Evolutionary conservation across 1,140 invertebrate genomes (phyloP), one percentile per base, ranked within the genome.

Genomic region (Nebria ingens): DNA sequence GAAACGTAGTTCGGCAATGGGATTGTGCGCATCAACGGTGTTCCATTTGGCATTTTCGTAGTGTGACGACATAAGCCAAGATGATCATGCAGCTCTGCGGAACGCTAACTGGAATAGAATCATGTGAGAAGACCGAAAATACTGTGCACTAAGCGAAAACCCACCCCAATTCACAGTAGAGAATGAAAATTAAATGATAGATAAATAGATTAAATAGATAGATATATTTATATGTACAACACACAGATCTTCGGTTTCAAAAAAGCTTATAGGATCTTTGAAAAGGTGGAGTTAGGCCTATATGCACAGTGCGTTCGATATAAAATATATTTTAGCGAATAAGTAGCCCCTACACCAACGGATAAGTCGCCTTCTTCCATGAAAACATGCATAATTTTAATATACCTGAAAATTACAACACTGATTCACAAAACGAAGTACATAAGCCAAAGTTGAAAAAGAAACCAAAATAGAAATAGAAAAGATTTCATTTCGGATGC

Each of bases 81-180:
- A 45, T 45, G 40, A 17, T 45, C 6, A 6, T 11, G 6, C 6
- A 6, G 15, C 6, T 17, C 15, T 17, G 6, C 6, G 6, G 40
- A 13, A 12, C 40, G 40, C 40, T 45, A 45, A 45, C 40, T 45
- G 40, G 6, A 45, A 45, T 45, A 45, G 40, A 45, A 45, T 45
- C 40, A 45, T 45, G 40, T 45, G 40, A 45, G 40, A 11, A 11
- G 6, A 17, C 40, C 15, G 6, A 11, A 11, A 11, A 17, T 17
- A 45, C 40, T 45, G 6, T 9, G 40, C 40, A 45, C 40, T 4
- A 34, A n/a, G n/a, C n/a, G 25, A n/a, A 6, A 6, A n/a, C 6
- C 25, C n/a, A 34, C 25, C 25, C n/a, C n/a, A n/a, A n/a, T n/a
- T n/a, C n/a, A n/a, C n/a, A n/a, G n/a, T n/a, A n/a, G n/a, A n/a